Evolutionary conservation across 2,113 vertebrate species (phyloP).

Genomic region (Ageneiosus marmoratus): DNA sequence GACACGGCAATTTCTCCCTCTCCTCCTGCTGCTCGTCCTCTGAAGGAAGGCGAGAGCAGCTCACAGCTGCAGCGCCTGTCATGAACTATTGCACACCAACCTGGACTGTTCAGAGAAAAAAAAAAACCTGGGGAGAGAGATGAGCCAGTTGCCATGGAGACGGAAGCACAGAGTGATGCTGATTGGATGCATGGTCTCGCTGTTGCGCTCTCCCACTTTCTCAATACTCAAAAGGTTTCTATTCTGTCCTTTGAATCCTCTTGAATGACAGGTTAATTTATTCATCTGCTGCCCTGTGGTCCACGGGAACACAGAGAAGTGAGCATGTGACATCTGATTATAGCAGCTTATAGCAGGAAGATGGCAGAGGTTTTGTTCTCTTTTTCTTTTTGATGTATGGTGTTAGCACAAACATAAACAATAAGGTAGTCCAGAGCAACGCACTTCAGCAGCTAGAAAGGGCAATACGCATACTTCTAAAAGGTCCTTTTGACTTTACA

Average conservation of each 20-base stretch:
- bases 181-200: conserved; percentile 54
- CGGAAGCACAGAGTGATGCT: conserved; percentile 46
- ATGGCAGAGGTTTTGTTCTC: conserved; percentile 3
- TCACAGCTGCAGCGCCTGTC: conserved; percentile 48
- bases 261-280: conserved; percentile 46
- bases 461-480: neutral
- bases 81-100: conserved; percentile 54
- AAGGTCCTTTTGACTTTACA: neutral
- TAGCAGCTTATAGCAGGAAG: conserved; percentile 1
- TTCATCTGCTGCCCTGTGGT: conserved; percentile 32
- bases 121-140: conserved; percentile 18
- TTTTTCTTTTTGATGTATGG: conserved; percentile 13
- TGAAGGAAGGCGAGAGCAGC: conserved; percentile 34
- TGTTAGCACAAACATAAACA: neutral
- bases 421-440: neutral
- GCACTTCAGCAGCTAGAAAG: neutral
- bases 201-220: conserved; percentile 8
- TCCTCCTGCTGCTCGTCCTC: conserved; percentile 37
- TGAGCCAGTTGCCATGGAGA: conserved; percentile 59
- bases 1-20: conserved; percentile 41
- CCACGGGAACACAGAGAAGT: conserved; percentile 28
- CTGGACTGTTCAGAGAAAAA: conserved; percentile 30
- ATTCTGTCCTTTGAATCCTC: conserved; percentile 21
- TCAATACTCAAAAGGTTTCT: conserved; percentile 38
- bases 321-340: conserved; percentile 36